phyloP scores from a whole-genome alignment of 2,888 invertebrate species.

The Bombylius major region DNA sequence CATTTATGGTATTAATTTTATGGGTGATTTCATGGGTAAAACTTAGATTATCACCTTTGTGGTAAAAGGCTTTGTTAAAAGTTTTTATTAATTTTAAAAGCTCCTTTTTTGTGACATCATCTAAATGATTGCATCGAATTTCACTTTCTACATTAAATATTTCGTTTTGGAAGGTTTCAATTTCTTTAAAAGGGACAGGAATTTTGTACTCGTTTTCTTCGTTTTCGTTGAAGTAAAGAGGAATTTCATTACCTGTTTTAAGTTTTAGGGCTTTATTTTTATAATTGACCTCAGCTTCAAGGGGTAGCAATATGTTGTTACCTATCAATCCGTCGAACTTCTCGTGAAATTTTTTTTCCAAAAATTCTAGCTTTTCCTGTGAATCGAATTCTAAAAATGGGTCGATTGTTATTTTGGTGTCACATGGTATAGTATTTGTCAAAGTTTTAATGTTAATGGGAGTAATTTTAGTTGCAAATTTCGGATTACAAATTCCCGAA shows the following conservation, averaged over 20 bases:
- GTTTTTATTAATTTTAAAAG: too few species aligned
- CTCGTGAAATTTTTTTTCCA: not conserved
- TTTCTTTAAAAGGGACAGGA: too few species aligned
- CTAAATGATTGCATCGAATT: too few species aligned
- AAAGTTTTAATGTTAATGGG: not conserved
- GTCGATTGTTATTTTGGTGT: not conserved
- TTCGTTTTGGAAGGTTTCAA: too few species aligned
- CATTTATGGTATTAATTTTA: not conserved
- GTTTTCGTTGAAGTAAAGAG: too few species aligned
- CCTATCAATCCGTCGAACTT: not conserved
- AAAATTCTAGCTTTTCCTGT: not conserved
- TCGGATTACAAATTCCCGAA: not conserved
- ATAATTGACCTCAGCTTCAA: not conserved
- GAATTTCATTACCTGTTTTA: not conserved
- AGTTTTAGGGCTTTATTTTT: not conserved
- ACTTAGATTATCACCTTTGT: too few species aligned
- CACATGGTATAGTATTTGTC: not conserved
- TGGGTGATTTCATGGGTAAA: not conserved
- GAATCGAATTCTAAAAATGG: not conserved
- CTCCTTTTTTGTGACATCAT: too few species aligned
- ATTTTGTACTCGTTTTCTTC: too few species aligned
- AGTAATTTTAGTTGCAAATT: not conserved
- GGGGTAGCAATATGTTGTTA: not conserved
- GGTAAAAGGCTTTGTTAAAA: too few species aligned
- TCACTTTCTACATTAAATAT: too few species aligned